Conservation (phyloP, 2,797 vertebrate genomes). For the Brachyalestes nurse region DNA sequence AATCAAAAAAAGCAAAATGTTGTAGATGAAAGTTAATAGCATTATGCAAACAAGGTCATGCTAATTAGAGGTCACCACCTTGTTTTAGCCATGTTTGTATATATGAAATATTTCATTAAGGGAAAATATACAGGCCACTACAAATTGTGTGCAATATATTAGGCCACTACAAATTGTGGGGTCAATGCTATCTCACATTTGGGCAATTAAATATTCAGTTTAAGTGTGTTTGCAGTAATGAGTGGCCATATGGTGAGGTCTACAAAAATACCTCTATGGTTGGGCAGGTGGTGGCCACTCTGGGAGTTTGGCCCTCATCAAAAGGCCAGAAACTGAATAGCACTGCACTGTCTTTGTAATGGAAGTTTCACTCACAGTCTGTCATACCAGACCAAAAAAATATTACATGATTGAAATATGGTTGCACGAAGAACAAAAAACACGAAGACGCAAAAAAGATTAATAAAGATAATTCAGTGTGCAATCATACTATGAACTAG, state of each 20-base stretch:
- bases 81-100: background rate
- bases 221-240: conserved; percentile 26
- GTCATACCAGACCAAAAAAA: background rate
- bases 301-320: conserved; percentile 41
- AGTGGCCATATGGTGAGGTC: conserved; percentile 32
- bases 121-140: background rate
- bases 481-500: too few species aligned
- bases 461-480: too few species aligned
- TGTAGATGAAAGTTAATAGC: background rate
- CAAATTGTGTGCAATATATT: background rate
- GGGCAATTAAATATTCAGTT: conserved; percentile 22
- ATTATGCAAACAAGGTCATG: background rate
- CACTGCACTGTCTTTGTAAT: conserved; percentile 25
- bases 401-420: too few species aligned
- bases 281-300: conserved; percentile 44
- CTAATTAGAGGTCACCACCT: background rate
- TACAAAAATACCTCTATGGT: conserved; percentile 30
- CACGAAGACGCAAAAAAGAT: too few species aligned
- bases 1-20: background rate
- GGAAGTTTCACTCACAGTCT: background rate
- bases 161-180: background rate
- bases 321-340: conserved; percentile 33
- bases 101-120: background rate
- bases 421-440: too few species aligned
- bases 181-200: conserved; percentile 19